Base-by-base conservation (phyloP, 2,113 vertebrate species). In the Scartelaos histophorus region DNA sequence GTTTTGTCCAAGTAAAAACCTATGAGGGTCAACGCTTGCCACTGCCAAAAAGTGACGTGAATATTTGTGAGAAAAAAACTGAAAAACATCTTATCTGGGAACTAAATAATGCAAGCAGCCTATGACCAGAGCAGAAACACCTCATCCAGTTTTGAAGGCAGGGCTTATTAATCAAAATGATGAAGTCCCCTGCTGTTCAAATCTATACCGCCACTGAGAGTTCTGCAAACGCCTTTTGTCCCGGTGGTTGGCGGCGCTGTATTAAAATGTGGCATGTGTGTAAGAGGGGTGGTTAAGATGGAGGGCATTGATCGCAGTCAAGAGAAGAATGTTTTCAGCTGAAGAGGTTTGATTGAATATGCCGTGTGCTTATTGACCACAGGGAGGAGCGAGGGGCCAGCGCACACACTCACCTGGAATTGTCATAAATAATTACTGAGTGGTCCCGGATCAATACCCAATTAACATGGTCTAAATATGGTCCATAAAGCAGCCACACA, bases 381-480 rank as follows among this genome's bases (percentile, higher is more conserved):
- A 21, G 25, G n/a, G 3, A 70, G 22, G 5, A 69, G 45, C 13
- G 38, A 54, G 10, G 16, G 25, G 56, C 57, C 15, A 35, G 58
- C 56, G 21, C 71, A 49, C 45, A 43, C 56, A 65, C 69, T 75
- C 76, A 75, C 73, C 78, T 80, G 72, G 78, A 76, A 81, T 51
- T 75, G 47, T 66, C 72, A 76, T 82, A 82, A 57, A 87, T 88
- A 78, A 84, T 88, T 67, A 81, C 77, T 66, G 73, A 66, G 56
- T 67, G 62, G 21, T 46, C 15, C 21, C 6, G 11, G 69, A 83
- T 90, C 86, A 79, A 88, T 87, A 87, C 34, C 74, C 60, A 86
- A 85, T 90, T 85, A 88, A 82, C 86, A 81, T 83, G 75, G 47
- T 71, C 74, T 78, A 79, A 83, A 88, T 82, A 83, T 80, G 78